A percentile compares a stretch with the other conserved stretches of the same genome.
Conservation (phyloP, 1,140 invertebrate species). For the Zaprionus lachaisei region DNA sequence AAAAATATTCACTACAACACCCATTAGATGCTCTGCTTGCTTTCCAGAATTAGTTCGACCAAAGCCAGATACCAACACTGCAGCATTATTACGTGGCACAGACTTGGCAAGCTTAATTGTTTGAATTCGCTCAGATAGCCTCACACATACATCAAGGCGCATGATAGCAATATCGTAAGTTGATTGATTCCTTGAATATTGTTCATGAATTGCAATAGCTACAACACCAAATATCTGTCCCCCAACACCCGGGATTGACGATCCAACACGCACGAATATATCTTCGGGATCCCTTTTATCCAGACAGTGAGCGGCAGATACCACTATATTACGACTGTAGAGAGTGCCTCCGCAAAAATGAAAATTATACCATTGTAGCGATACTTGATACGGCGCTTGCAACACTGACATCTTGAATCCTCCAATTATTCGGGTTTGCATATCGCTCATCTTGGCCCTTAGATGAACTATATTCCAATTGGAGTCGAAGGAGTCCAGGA, state of each 20-base stretch:
- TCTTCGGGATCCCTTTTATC: background rate
- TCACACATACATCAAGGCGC: background rate
- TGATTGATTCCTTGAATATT: no score
- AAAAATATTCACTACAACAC: no score
- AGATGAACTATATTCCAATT: background rate
- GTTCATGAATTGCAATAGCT: no score
- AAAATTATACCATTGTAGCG: background rate
- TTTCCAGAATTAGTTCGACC: no score
- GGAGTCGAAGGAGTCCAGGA: no score
- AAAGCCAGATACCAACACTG: no score
- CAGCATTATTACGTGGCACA: background rate
- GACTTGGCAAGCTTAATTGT: background rate
- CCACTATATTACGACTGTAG: background rate
- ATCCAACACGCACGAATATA: background rate
- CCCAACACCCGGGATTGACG: background rate
- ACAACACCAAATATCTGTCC: background rate
- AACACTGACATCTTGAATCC: background rate
- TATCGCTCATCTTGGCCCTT: background rate
- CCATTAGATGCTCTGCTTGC: background rate
- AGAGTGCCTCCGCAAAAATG: background rate
- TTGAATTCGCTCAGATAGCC: rapidly evolving
- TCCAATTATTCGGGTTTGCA: background rate
- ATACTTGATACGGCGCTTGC: background rate
- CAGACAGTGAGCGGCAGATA: background rate
- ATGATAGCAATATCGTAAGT: background rate